Base-by-base conservation (phyloP, 2,113 vertebrate species). In the Phycodurus eques region DNA sequence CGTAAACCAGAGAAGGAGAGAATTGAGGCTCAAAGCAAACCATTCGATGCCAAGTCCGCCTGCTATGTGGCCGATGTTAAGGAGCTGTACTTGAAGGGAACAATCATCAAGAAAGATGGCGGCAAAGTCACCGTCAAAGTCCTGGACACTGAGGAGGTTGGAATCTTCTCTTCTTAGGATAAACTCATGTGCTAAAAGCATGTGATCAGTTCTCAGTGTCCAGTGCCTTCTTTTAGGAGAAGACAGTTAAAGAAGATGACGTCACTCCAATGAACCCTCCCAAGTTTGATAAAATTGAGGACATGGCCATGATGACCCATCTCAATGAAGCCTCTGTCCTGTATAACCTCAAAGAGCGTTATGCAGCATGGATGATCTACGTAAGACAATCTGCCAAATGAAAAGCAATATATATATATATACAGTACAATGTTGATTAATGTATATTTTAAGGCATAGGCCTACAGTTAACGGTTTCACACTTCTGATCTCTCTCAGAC, bases 281-380 rank as follows among this genome's bases (percentile, higher is more conserved):
- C 64, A 91, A 91, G 87, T 91, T 54, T 2, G 89, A 91, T 83
- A 91, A 89, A 76, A 94, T 95, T 5, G 93, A 95, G 88, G 94
- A 95, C 87, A 95, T 96, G 94, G 95, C 93, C 85, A 96, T 95
- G 95, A 94, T 96, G 94, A 96, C 95, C 65, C 94, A 95, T 72
- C 91, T 96, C 72, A 93, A 95, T 1, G 95, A 96, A 88, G 93
- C 95, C 0, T 92, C 95, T 0, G 93, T 97, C 85, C 88, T 98
- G 66, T 96, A 91, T 90, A 98, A 98, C 88, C 95, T 98, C 87
- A 97, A 98, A 91, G 96, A 96, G 66, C 94, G 94, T 64, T 98
- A 98, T 54, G 95, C 94, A 43, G 95, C 95, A 78, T 98, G 96
- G 96, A 96, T 98, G 96, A 98, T 98, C 87, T 98, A 95, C 85